These are phyloP conservation scores for mouse (Mus musculus) DNA, from an alignment of 2,113 vertebrate genomes.

Conservation along the genomic window GRCm39 chr2:115738001-115738500, in stretches of 20 bases:
- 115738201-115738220: slow-evolving; percentile 42
- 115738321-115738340: not conserved
- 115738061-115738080: slow-evolving; percentile 61
- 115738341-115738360: slow-evolving; percentile 57
- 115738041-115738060: slow-evolving; percentile 70
- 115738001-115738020: not conserved
- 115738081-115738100: slow-evolving; percentile 68
- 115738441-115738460: not conserved
- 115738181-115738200: slow-evolving; percentile 68
- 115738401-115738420: not conserved
- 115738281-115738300: slow-evolving; percentile 39
- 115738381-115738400: not conserved
- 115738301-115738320: not conserved
- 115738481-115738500: not conserved
- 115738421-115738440: slow-evolving; percentile 44
- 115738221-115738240: slow-evolving; percentile 28
- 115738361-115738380: slow-evolving; percentile 52
- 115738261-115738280: slow-evolving; percentile 47
- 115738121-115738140: slow-evolving; percentile 68
- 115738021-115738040: slow-evolving; percentile 40
- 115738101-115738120: slow-evolving; percentile 72
- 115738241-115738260: slow-evolving; percentile 53
- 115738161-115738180: slow-evolving; percentile 62
- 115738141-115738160: slow-evolving; percentile 50
- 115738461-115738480: not conserved